These are phyloP conservation scores for Eupleurogrammus muticus DNA, from an alignment of 2,797 vertebrate genomes.

Conservation along the genomic window DNA sequence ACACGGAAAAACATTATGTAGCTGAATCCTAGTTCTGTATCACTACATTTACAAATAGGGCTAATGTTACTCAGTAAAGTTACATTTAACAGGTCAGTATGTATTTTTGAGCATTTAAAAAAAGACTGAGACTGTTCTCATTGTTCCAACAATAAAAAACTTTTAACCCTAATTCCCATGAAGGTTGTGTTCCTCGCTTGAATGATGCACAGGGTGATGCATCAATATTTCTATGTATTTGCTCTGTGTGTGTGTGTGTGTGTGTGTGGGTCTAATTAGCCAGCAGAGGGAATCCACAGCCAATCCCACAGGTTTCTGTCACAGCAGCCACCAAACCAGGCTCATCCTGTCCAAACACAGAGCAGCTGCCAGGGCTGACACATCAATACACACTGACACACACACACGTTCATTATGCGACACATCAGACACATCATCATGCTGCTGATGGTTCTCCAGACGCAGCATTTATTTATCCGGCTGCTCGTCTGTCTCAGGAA, in stretches of 20 bases:
- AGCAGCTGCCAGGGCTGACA: slow-evolving; percentile 32
- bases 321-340: slow-evolving; percentile 48
- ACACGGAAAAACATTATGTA: no score
- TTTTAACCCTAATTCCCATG: no score
- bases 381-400: slow-evolving; percentile 10
- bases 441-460: slow-evolving; percentile 7
- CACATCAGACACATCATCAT: neutral
- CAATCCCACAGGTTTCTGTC: slow-evolving; percentile 30
- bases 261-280: slow-evolving; percentile 44
- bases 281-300: slow-evolving; percentile 39
- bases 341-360: slow-evolving; percentile 24
- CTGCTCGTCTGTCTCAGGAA: slow-evolving; percentile 1
- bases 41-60: no score
- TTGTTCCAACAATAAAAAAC: no score
- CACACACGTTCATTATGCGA: slow-evolving; percentile 21
- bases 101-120: no score
- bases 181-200: neutral
- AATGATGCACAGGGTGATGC: neutral
- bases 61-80: no score
- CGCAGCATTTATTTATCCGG: slow-evolving; percentile 6
- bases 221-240: neutral
- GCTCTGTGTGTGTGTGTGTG: slow-evolving; percentile 15
- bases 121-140: no score
- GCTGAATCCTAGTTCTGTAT: no score
- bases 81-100: no score